phyloP scores from a whole-genome alignment of 1,140 invertebrate species.

The Bicyclus anynana region DNA sequence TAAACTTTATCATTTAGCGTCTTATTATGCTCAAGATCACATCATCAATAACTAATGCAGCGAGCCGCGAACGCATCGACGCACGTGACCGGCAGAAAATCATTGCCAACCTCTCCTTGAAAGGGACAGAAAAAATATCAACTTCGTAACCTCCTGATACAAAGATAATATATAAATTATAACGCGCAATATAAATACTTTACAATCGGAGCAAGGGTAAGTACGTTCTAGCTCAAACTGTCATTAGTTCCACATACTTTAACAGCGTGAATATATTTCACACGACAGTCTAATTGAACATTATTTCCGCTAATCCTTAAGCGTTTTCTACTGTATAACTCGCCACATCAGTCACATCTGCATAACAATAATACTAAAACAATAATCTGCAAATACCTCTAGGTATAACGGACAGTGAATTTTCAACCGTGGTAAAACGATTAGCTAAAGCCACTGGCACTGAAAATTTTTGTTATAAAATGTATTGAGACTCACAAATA shows the following conservation, averaged over 20 bases:
- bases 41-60: slow-evolving; percentile 35
- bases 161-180: slow-evolving; percentile 1
- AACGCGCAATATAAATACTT: slow-evolving; percentile 12
- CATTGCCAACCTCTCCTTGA: slow-evolving; percentile 41
- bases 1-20: slow-evolving; percentile 20
- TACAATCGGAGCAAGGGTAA: slow-evolving; percentile 18
- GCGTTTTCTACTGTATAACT: slow-evolving; percentile 44
- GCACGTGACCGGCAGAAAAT: slow-evolving; percentile 55
- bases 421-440: slow-evolving; percentile 46
- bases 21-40: slow-evolving; percentile 34
- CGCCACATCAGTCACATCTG: slow-evolving; percentile 47
- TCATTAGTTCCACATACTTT: slow-evolving; percentile 15
- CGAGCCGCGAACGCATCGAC: slow-evolving; percentile 35
- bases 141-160: slow-evolving; percentile 7
- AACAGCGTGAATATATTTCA: slow-evolving; percentile 16
- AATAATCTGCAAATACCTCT: slow-evolving; percentile 40
- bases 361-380: slow-evolving; percentile 66
- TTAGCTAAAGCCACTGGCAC: slow-evolving; percentile 36
- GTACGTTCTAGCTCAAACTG: slow-evolving; percentile 3
- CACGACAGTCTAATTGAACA: slow-evolving; percentile 42
- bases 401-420: slow-evolving; percentile 49
- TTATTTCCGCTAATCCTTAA: slow-evolving; percentile 60
- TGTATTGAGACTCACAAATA: slow-evolving; percentile 33
- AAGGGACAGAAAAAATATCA: slow-evolving; percentile 28
- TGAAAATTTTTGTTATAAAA: slow-evolving; percentile 34